phyloP scores from a whole-genome alignment of 2,797 vertebrate genomes.

The Apodemus agrarius region DNA sequence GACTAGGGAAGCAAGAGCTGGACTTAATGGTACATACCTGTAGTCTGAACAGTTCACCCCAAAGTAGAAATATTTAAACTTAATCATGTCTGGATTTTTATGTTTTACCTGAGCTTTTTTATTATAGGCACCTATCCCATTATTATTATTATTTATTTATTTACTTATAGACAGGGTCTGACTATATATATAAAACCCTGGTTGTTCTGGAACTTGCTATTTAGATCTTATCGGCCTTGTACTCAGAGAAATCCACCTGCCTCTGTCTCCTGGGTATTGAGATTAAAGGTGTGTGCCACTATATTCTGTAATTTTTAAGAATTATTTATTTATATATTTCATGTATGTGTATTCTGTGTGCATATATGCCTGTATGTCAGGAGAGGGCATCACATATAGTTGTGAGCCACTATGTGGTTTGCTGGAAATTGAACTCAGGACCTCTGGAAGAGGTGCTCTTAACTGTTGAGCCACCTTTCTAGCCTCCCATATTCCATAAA shows the following conservation, averaged over 20 bases:
- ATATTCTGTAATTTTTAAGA: not conserved
- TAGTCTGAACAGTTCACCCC: not conserved
- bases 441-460: not conserved
- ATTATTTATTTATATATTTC: not conserved
- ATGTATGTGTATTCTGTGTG: not conserved
- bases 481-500: not conserved
- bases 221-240: not conserved
- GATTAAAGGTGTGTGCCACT: not conserved
- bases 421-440: not conserved
- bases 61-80: conserved; percentile 1
- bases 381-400: not conserved
- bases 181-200: not conserved
- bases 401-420: not conserved
- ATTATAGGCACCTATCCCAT: not conserved
- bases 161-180: not conserved
- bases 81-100: conserved; percentile 37
- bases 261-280: not conserved
- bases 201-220: not conserved
- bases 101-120: conserved; percentile 9
- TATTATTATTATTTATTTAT: not conserved
- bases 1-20: not conserved
- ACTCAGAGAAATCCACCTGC: not conserved
- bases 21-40: not conserved
- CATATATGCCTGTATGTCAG: not conserved
- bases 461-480: not conserved